Base-by-base conservation (phyloP, 2,888 invertebrate genomes). In the Syritta pipiens region DNA sequence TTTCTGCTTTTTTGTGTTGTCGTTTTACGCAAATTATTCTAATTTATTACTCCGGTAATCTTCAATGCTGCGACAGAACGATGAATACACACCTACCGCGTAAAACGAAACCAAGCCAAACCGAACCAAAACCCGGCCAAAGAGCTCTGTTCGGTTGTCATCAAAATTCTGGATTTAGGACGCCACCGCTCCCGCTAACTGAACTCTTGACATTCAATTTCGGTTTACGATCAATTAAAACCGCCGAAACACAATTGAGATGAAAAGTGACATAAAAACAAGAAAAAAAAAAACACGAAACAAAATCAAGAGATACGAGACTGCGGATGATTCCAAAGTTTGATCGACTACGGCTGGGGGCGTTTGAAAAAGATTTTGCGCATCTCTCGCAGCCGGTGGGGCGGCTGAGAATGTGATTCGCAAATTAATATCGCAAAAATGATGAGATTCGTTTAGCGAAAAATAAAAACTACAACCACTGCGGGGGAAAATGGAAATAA, bases 161-260 rank as follows among this genome's bases (percentile, higher is more conserved):
- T n/a, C n/a, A n/a, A n/a, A n/a, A n/a, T n/a, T n/a, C n/a, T n/a
- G 10, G 19, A 7, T 30, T 46, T 46, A 12, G 3, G 32, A 20
- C 35, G 19, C 10, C 26, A 9, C 12, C 7, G 28, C 10, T 1
- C n/a, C n/a, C n/a, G n/a, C n/a, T n/a, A n/a, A 19, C 22, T 49
- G 42, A 68, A 57, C 57, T 68, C 49, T 68, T 68, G 49, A 59
- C 57, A 59, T 59, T 68, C 49, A 24, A 68, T 59, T 68, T 42
- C 7, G 9, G 7, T 63, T 44, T 14, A 59, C 49, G 19, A 44
- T 40, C 49, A 32, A 59, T 35, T 44, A 44, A 42, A 60, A 51
- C n/a, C n/a, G n/a, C n/a, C n/a, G 48, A 22, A 44, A 17, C 14
- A 44, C 42, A 30, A 42, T 51, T 44, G 14, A 49, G 10, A 24